Conservation (phyloP, 2,797 vertebrate genomes). For the Streptopelia turtur region DNA sequence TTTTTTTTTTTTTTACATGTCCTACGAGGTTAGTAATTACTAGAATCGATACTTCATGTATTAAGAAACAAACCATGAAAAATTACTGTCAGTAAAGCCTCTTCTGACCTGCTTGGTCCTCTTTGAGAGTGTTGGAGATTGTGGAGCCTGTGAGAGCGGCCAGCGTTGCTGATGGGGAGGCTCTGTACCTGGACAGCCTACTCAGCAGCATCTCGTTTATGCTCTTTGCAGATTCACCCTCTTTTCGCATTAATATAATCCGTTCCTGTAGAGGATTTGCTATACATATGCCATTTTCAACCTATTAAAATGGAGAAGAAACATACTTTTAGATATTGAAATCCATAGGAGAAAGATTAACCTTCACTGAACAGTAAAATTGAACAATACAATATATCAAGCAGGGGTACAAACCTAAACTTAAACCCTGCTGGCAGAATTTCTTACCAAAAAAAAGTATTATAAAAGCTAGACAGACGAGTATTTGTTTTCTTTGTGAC, state of each 20-base stretch:
- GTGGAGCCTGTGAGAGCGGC: constrained; percentile 97
- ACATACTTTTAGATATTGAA: not conserved
- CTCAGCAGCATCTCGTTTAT: constrained; percentile 98
- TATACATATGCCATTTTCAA: constrained; percentile 87
- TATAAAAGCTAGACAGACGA: not conserved
- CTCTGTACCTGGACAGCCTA: constrained; percentile 94
- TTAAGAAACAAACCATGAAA: not conserved
- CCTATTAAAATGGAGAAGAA: constrained; percentile 73
- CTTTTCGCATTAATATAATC: constrained; percentile 94
- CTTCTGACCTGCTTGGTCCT: constrained; percentile 93
- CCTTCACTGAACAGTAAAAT: not conserved
- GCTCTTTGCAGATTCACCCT: constrained; percentile 98
- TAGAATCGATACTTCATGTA: not conserved
- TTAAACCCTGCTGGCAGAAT: not conserved
- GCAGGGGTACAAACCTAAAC: not conserved
- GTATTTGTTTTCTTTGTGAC: not conserved
- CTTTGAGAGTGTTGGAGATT: constrained; percentile 97
- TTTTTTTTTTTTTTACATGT: too few relatives aligned
- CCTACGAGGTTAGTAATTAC: not conserved
- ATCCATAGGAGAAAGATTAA: fast-evolving
- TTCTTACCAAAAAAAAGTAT: not conserved
- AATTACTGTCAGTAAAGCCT: not conserved
- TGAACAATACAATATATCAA: not conserved
- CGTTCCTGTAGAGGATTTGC: constrained; percentile 91
- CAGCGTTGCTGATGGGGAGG: constrained; percentile 94